phyloP scores from a whole-genome alignment of 2,113 vertebrate species.

The Engraulis encrasicolus region DNA sequence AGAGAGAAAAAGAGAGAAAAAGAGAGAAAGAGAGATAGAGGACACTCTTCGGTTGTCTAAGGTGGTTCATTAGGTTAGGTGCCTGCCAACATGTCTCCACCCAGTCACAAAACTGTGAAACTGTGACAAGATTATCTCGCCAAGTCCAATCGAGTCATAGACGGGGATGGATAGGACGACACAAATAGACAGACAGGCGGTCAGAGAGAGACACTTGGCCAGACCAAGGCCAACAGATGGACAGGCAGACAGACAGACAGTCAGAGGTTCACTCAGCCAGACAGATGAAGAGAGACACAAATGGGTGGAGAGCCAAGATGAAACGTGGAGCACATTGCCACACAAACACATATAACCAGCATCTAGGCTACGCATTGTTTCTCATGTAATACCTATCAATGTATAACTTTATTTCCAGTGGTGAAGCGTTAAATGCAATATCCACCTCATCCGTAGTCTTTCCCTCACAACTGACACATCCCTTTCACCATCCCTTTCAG shows the following conservation, averaged over 20 bases:
- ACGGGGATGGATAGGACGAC: neutral
- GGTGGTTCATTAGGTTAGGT: neutral
- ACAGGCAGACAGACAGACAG: slow-evolving; percentile 10
- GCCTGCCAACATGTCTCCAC: neutral
- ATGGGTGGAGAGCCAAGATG: neutral
- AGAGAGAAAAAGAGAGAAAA: too few species aligned
- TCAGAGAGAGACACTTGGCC: slow-evolving; percentile 3
- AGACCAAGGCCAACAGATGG: neutral
- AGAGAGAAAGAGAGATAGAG: too few species aligned
- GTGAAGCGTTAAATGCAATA: neutral
- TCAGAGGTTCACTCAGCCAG: neutral
- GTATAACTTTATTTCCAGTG: too few species aligned
- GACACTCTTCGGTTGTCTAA: neutral
- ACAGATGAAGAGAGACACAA: neutral
- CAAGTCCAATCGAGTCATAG: neutral
- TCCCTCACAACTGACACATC: too few species aligned
- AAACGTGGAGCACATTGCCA: neutral
- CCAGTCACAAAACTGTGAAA: neutral
- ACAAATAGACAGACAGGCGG: neutral
- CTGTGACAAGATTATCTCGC: slow-evolving; percentile 5
- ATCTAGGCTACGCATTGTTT: neutral
- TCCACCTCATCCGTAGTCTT: too few species aligned
- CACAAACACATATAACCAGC: neutral
- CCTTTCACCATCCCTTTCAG: too few species aligned
- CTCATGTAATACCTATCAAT: neutral